These are phyloP conservation scores for Syngnathus typhle DNA, from an alignment of 2,113 vertebrate genomes.

Conservation along the genomic window DNA sequence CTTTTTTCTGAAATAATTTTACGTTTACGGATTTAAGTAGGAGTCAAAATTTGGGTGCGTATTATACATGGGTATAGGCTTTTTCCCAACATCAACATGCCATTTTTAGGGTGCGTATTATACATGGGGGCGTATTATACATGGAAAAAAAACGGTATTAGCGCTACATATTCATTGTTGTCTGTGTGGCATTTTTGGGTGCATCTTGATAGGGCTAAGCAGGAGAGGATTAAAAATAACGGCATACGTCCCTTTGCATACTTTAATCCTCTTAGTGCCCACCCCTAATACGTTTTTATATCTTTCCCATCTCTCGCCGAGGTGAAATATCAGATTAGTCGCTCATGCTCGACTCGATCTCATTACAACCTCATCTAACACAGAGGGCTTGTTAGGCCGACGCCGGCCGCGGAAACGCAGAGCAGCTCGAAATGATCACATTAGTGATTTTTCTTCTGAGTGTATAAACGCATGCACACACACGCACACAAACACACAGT, in stretches of 20 bases:
- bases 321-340: constrained; percentile 78
- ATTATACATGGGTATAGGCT: no score
- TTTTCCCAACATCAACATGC: no score
- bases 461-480: not conserved
- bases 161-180: constrained; percentile 63
- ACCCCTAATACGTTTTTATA: constrained; percentile 75
- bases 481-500: not conserved
- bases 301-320: constrained; percentile 70
- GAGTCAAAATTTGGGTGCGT: no score
- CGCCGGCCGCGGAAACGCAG: constrained; percentile 22
- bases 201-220: constrained; percentile 71
- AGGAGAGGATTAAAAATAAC: constrained; percentile 70
- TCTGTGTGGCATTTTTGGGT: constrained; percentile 43
- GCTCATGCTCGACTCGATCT: constrained; percentile 73
- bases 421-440: constrained; percentile 16
- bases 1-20: no score
- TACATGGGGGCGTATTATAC: no score
- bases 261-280: constrained; percentile 75
- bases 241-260: constrained; percentile 73
- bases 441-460: not conserved
- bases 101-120: no score
- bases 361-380: constrained; percentile 74
- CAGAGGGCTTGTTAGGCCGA: constrained; percentile 28
- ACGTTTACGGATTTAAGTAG: no score
- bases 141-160: no score